These are phyloP conservation scores for Apodemus sylvaticus DNA, from an alignment of 2,113 vertebrate species.

Conservation along the genomic window DNA sequence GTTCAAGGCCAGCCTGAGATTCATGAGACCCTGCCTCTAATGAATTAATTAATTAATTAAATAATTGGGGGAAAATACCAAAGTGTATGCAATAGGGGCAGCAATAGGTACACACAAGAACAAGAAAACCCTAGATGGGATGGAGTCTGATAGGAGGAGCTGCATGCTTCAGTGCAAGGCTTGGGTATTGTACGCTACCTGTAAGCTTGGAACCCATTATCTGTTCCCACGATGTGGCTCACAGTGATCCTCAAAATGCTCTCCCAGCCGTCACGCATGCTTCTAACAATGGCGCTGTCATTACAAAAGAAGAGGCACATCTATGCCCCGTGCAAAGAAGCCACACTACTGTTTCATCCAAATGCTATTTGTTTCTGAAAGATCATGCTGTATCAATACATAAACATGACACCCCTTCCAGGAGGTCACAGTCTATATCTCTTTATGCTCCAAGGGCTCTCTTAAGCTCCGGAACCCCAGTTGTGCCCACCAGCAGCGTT, in stretches of 20 bases:
- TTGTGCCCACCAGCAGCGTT: not conserved
- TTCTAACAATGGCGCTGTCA: not conserved
- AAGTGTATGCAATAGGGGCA: not conserved
- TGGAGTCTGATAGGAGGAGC: not conserved
- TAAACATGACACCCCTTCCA: not conserved
- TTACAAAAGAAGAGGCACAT: not conserved
- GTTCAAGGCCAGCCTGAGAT: not conserved
- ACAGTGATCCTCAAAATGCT: not conserved
- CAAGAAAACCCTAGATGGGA: not conserved
- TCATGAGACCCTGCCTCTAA: not conserved
- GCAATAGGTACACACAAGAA: not conserved
- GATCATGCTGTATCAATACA: not conserved
- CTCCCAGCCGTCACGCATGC: not conserved
- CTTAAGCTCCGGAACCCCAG: not conserved
- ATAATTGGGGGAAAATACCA: not conserved
- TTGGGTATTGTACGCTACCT: not conserved
- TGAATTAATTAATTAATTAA: not conserved
- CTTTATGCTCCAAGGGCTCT: not conserved
- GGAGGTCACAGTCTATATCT: not conserved
- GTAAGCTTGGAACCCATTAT: not conserved
- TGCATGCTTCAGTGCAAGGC: not conserved
- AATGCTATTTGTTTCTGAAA: not conserved
- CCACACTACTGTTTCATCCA: not conserved
- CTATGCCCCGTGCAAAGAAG: not conserved
- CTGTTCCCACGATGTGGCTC: too few relatives aligned